Base-by-base conservation (phyloP, 2,888 invertebrate genomes). In the Scelioninae gen. 1 region DNA sequence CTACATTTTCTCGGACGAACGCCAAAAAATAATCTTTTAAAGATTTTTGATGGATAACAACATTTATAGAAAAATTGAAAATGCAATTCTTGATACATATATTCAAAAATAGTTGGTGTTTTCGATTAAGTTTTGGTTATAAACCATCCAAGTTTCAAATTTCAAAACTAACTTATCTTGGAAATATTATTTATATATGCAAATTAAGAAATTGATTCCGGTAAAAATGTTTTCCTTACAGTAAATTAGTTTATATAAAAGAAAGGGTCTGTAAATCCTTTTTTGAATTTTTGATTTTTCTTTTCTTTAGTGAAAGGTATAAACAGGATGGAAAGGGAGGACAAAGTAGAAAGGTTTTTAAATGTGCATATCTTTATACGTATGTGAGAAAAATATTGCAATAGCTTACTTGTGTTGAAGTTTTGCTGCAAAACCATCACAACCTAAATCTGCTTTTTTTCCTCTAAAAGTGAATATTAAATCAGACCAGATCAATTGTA, bases 281-380 rank as follows among this genome's bases (percentile, higher is more conserved):
- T 75, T 47, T 31, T 16, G 23, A 47, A 34, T 66, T 62, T 68
- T 29, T 60, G 51, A 55, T 79, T 65, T 53, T 66, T 63, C 58
- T 71, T 66, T 65, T 71, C 29, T 23, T 49, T 43, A 74, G 77
- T 82, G 78, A 82, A 78, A 82, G 78, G 77, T 78, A 23, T 23
- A 58, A 72, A 53, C 49, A 63, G 47, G 62, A 72, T 82, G 62
- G 76, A 81, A 81, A 76, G 76, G 74, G 72, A 82, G 82, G 74
- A 66, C 76, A 69, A 72, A 72, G 76, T 82, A 82, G 82, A 82
- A 82, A 82, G 81, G 81, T 81, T 81, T 81, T 81, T 63, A 75
- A 55, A 62, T 75, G 62, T 71, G 56, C 74, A 68, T 49, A 82
- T 71, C 13, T 82, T 71, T 58, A 71, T 49, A 62, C 34, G 66